phyloP scores from a whole-genome alignment of 64 coral and sea anemone species.

The Actinia equina region DNA sequence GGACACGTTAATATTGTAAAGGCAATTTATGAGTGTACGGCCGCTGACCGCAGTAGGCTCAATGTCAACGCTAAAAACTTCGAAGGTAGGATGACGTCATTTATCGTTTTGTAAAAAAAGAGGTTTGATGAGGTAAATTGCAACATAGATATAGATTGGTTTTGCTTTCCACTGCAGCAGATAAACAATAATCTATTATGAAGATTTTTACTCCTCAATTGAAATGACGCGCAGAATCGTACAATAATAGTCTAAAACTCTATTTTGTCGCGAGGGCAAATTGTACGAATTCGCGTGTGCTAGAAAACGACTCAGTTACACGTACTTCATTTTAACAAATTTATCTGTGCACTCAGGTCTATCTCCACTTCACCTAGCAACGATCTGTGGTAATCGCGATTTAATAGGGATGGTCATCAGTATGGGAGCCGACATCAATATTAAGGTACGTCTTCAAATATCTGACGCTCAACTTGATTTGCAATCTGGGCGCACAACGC shows the following conservation, averaged over 20 bases:
- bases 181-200: too few relatives aligned
- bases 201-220: too few relatives aligned
- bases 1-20: slow-evolving; percentile 47
- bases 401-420: slow-evolving; percentile 49
- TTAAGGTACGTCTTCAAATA: slow-evolving; percentile 23
- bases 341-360: slow-evolving; percentile 35
- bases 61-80: slow-evolving; percentile 53
- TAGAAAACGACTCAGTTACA: too few relatives aligned
- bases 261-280: too few relatives aligned
- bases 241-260: too few relatives aligned
- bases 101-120: too few relatives aligned
- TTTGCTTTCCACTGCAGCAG: too few relatives aligned
- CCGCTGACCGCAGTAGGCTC: slow-evolving; percentile 12
- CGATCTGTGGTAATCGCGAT: slow-evolving; percentile 51
- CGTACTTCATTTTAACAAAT: neutral
- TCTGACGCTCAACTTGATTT: neutral
- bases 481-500: too few relatives aligned
- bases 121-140: too few relatives aligned
- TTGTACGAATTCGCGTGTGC: too few relatives aligned
- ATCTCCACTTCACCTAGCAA: slow-evolving; percentile 62
- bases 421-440: slow-evolving; percentile 73
- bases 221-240: too few relatives aligned
- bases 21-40: slow-evolving; percentile 53
- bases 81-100: slow-evolving; percentile 38
- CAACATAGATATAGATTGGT: too few relatives aligned